phyloP scores from a whole-genome alignment of 2,888 invertebrate genomes.

The Catonia carolina region DNA sequence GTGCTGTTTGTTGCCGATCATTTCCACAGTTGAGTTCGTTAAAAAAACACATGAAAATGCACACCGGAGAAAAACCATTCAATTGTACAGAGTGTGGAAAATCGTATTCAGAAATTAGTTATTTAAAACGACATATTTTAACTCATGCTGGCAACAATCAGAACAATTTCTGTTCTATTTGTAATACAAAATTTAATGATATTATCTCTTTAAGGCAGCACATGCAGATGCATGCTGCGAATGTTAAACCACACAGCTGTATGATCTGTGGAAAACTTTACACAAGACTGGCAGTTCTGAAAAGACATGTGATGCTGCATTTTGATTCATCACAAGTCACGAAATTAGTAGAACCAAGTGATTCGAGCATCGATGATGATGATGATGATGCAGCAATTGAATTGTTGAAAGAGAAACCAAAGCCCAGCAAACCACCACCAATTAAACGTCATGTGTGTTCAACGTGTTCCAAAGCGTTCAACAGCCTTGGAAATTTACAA shows the following conservation, averaged over 20 bases:
- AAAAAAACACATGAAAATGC: background rate
- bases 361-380: background rate
- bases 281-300: conserved; percentile 2
- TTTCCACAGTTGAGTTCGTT: background rate
- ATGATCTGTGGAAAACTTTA: conserved; percentile 9
- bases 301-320: conserved; percentile 6
- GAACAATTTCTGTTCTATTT: background rate
- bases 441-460: conserved; percentile 4
- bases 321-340: background rate
- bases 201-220: background rate
- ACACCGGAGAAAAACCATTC: background rate
- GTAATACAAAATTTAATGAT: conserved; percentile 6
- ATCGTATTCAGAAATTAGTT: background rate
- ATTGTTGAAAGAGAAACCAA: background rate
- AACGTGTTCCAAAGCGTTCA: conserved; percentile 22
- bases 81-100: conserved; percentile 13
- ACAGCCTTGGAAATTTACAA: conserved; percentile 20
- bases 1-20: conserved; percentile 1
- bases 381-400: background rate
- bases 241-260: conserved; percentile 6
- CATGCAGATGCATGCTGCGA: background rate
- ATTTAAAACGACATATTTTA: conserved; percentile 6
- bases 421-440: background rate
- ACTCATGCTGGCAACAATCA: conserved; percentile 4
- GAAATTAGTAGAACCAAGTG: background rate